Evolutionary conservation across 2,888 invertebrate species (phyloP).

Genomic region (Himalopsyche japonica): DNA sequence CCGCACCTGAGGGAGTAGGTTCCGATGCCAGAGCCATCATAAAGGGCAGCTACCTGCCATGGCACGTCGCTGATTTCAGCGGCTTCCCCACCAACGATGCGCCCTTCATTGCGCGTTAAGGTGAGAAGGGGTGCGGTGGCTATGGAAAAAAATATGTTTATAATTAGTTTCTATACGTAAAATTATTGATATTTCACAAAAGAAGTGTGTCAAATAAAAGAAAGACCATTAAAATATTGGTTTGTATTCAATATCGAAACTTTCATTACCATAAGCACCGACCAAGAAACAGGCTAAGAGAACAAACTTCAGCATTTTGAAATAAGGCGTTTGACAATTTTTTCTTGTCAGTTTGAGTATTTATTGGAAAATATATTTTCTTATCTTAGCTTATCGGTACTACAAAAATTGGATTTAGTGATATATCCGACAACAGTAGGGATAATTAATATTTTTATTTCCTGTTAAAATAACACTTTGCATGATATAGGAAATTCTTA

Average conservation of each 20-base stretch:
- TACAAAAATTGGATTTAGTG: too few species aligned
- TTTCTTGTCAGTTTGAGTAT: neutral
- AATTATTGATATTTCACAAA: too few species aligned
- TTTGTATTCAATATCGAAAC: neutral
- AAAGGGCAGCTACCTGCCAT: conserved; percentile 51
- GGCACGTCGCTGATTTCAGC: conserved; percentile 53
- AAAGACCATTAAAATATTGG: too few species aligned
- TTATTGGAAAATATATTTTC: neutral
- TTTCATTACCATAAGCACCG: neutral
- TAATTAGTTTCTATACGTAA: too few species aligned
- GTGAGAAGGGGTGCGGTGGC: neutral
- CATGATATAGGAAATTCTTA: too few species aligned
- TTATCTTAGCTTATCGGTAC: too few species aligned
- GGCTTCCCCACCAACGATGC: conserved; percentile 54
- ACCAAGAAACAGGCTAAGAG: neutral
- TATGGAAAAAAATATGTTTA: neutral
- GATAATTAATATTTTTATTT: too few species aligned
- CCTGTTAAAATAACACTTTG: too few species aligned
- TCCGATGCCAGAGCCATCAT: conserved; percentile 20
- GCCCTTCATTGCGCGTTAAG: neutral
- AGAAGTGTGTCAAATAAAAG: too few species aligned
- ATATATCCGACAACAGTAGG: too few species aligned
- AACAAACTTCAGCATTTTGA: neutral
- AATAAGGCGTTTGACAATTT: neutral
- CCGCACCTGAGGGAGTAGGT: conserved; percentile 47